Conservation (phyloP, 1,140 invertebrate species). For the Megalonaias nervosa region DNA sequence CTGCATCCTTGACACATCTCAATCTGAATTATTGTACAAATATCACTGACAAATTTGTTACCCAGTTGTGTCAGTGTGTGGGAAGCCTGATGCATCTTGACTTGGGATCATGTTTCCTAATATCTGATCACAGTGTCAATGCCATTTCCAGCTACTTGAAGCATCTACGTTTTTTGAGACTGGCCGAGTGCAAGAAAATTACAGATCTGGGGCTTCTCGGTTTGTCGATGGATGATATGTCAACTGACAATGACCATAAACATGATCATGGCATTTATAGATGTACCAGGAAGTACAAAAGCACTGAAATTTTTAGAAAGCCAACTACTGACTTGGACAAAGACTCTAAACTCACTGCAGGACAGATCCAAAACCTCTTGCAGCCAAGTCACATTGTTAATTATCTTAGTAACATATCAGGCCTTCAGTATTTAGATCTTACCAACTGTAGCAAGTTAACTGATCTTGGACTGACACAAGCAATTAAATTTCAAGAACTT, state of each 20-base stretch:
- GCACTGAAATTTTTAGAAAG: slow-evolving; percentile 52
- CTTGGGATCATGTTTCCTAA: slow-evolving; percentile 78
- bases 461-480: slow-evolving; percentile 80
- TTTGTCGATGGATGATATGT: slow-evolving; percentile 73
- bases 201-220: slow-evolving; percentile 78
- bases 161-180: slow-evolving; percentile 75
- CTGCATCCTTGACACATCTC: slow-evolving; percentile 73
- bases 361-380: slow-evolving; percentile 20
- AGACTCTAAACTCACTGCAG: slow-evolving; percentile 58
- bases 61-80: slow-evolving; percentile 60
- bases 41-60: slow-evolving; percentile 77
- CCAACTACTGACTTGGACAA: slow-evolving; percentile 61
- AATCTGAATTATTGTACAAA: slow-evolving; percentile 76
- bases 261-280: slow-evolving; percentile 43
- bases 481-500: slow-evolving; percentile 79
- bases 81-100: slow-evolving; percentile 77
- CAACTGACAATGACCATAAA: slow-evolving; percentile 35
- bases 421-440: slow-evolving; percentile 77
- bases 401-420: slow-evolving; percentile 72
- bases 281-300: slow-evolving; percentile 47
- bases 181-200: slow-evolving; percentile 79
- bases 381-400: slow-evolving; percentile 59
- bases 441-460: slow-evolving; percentile 80
- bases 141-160: slow-evolving; percentile 76
- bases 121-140: slow-evolving; percentile 78